phyloP scores from a whole-genome alignment of 2,797 vertebrate species.

The Leucoraja ocellata region DNA sequence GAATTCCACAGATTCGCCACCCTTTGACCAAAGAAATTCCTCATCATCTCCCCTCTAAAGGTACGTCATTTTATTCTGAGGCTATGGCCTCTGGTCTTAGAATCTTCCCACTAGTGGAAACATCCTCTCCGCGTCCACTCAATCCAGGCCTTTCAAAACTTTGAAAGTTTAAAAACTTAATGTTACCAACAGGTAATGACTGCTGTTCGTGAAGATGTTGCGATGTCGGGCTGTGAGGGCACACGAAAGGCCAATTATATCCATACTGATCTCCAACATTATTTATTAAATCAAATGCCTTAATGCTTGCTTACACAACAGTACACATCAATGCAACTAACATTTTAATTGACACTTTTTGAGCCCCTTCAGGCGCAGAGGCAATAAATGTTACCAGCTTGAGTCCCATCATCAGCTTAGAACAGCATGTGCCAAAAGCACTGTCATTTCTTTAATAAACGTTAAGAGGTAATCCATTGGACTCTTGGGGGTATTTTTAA shows the following conservation, averaged over 20 bases:
- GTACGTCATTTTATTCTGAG: too few species aligned
- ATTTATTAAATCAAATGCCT: neutral
- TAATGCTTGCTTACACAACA: neutral
- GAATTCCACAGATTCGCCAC: too few species aligned
- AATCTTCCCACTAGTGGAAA: too few species aligned
- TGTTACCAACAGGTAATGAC: too few species aligned
- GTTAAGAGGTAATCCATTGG: neutral
- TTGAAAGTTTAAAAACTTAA: too few species aligned
- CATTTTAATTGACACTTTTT: neutral
- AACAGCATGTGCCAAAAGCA: conserved; percentile 9
- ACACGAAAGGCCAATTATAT: neutral
- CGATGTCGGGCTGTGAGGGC: neutral
- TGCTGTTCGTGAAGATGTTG: neutral
- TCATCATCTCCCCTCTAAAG: too few species aligned
- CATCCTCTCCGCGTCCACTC: too few species aligned
- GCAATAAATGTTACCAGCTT: neutral
- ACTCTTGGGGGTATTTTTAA: neutral
- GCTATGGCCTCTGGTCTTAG: too few species aligned
- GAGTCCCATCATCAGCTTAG: neutral
- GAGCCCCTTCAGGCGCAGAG: neutral
- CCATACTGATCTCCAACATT: neutral
- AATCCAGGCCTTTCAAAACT: too few species aligned
- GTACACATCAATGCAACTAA: neutral
- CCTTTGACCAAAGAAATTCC: too few species aligned
- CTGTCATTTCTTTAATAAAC: neutral